These are phyloP conservation scores for Cryptoblepharus egeriae DNA, from an alignment of 2,797 vertebrate species.

Conservation along the genomic window DNA sequence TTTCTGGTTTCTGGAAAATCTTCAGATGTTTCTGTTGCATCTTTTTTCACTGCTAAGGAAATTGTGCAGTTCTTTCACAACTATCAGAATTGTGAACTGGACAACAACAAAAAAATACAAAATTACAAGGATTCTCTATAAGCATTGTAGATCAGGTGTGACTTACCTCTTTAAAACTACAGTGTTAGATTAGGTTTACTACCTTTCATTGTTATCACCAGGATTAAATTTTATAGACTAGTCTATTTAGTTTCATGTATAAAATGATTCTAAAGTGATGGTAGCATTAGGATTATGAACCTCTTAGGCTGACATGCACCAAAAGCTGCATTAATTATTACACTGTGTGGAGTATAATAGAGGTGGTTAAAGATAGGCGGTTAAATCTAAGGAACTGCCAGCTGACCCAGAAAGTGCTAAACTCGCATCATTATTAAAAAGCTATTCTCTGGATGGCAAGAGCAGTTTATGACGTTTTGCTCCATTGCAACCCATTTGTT, in stretches of 20 bases:
- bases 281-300: background rate
- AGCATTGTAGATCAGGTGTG: constrained; percentile 43
- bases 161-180: constrained; percentile 39
- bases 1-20: background rate
- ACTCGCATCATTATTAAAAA: background rate
- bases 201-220: constrained; percentile 10
- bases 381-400: background rate
- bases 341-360: accelerated
- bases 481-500: background rate
- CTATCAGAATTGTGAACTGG: background rate
- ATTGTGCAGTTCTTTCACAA: constrained; percentile 35
- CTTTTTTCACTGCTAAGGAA: constrained; percentile 32
- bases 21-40: background rate
- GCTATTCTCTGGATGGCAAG: background rate
- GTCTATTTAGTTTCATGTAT: background rate
- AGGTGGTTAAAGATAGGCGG: background rate
- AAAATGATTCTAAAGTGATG: constrained; percentile 5
- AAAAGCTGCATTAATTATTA: background rate
- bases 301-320: background rate
- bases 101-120: background rate
- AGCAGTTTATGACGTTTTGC: background rate
- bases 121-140: constrained; percentile 28
- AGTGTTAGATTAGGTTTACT: background rate
- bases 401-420: background rate
- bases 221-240: constrained; percentile 2